These are phyloP conservation scores for Myiotriccus ornatus DNA, from an alignment of 2,797 vertebrate genomes.

Conservation along the genomic window DNA sequence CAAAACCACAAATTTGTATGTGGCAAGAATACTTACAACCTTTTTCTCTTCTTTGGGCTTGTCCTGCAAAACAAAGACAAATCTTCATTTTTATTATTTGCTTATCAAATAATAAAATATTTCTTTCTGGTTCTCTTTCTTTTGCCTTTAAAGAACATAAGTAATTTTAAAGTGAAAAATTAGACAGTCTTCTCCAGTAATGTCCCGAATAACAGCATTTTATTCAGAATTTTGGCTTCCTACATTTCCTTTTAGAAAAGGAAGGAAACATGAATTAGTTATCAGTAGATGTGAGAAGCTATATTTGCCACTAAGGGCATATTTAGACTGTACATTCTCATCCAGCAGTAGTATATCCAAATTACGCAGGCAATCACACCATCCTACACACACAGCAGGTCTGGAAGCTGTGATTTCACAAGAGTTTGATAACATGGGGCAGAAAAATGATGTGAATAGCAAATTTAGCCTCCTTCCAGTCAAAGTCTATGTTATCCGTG, in stretches of 20 bases:
- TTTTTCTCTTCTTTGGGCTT: neutral
- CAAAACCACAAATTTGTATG: neutral
- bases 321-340: neutral
- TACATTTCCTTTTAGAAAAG: neutral
- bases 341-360: neutral
- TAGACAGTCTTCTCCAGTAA: neutral
- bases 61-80: conserved; percentile 31
- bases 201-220: neutral
- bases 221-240: neutral
- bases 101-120: neutral
- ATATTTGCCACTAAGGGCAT: neutral
- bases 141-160: neutral
- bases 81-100: neutral
- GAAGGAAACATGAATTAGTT: neutral
- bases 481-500: neutral
- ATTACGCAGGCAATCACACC: neutral
- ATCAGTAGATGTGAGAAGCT: neutral
- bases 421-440: neutral
- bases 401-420: neutral
- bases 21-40: neutral
- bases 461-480: neutral
- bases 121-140: neutral
- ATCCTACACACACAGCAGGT: neutral
- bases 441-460: neutral
- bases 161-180: neutral